Percentiles rank a stretch among this genome's conserved stretches.
These are phyloP conservation scores for Isichthys henryi DNA, from an alignment of 2,113 vertebrate species.

Conservation along the genomic window DNA sequence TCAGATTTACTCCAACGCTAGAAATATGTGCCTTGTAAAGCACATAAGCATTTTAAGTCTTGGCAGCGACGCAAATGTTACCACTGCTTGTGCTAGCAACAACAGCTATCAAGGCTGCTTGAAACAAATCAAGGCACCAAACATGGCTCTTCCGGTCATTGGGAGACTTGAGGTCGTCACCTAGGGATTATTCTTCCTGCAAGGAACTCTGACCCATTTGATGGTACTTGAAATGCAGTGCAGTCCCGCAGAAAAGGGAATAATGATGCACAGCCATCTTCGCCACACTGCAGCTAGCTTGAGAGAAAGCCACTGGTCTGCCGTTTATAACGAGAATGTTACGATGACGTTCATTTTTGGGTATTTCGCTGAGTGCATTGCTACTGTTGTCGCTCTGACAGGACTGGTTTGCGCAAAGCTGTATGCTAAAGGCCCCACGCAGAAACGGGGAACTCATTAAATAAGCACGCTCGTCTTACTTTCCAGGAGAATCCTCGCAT, in stretches of 20 bases:
- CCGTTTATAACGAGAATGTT: background rate
- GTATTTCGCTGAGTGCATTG: background rate
- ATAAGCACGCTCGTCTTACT: background rate
- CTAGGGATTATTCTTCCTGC: background rate
- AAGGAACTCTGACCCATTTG: background rate
- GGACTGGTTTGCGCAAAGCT: background rate
- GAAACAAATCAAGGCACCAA: slow-evolving; percentile 10
- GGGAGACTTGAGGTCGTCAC: background rate
- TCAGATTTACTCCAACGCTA: background rate
- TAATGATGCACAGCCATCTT: background rate
- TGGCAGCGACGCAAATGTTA: background rate
- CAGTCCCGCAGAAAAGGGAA: background rate
- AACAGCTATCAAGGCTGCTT: no score
- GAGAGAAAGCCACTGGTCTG: background rate
- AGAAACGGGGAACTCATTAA: background rate
- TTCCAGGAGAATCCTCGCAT: background rate
- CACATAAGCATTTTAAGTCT: background rate
- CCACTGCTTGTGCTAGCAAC: background rate
- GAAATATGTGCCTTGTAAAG: background rate
- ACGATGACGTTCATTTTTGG: background rate
- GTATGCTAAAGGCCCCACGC: background rate
- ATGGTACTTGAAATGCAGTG: background rate
- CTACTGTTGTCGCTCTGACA: background rate
- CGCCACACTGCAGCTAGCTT: background rate
- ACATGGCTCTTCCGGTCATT: background rate